Evolutionary conservation across 2,888 invertebrate species (phyloP), one percentile per base, ranked within the genome.

Genomic region (Malacosoma neustria): DNA sequence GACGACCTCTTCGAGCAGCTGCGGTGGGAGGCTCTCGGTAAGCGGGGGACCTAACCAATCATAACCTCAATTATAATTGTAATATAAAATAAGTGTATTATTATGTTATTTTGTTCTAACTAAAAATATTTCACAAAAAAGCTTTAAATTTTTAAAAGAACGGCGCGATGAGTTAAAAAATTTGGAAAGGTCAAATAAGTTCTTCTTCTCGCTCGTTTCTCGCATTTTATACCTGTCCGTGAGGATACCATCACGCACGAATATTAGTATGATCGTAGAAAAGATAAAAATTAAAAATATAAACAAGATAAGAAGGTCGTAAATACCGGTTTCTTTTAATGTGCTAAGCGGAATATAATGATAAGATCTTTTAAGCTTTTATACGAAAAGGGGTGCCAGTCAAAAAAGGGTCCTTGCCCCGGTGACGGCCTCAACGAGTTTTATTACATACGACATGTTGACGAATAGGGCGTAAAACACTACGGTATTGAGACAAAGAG

Each of bases 361-460:
- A 64, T 70, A 61, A 59, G 40, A 71, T 69, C 65, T 65, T 56
- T 57, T 62, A 59, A 65, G 52, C 61, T 68, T 72, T 69, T 67
- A 60, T 53, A 51, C 41, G 48, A 62, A 65, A 75, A 70, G 67
- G 72, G 73, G 73, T 73, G 68, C 56, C 51, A 61, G 61, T 56
- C 53, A 57, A 65, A 69, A 64, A 47, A 53, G 57, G 71, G 72
- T 75, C 67, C 62, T 66, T 73, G 74, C 62, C 59, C 70, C 54
- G 68, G 58, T 72, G 71, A 73, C 65, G 70, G 58, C 61, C 62
- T 53, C 59, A 66, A 65, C 62, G 63, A 70, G 71, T 76, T 81
- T 74, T 80, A 77, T 76, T 72, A 65, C 63, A 53, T 62, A 72
- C 62, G 67, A 70, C 69, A 71, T 62, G 70, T 68, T 77, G 75